Evolutionary conservation across 2,888 invertebrate species (phyloP).

Genomic region (Drosophila planitibia): DNA sequence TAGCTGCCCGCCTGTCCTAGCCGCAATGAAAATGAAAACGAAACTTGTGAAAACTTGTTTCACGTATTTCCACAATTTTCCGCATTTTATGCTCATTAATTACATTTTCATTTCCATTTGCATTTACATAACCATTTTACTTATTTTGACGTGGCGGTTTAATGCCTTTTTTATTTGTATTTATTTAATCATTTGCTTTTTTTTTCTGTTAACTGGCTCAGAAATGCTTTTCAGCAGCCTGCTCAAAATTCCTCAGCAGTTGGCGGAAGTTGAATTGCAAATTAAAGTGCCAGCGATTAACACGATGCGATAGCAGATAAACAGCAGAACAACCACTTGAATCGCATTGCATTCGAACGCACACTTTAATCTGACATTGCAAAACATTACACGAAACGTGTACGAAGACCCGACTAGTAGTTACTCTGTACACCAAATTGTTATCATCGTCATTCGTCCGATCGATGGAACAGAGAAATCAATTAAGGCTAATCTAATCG

Average conservation of each 20-base stretch:
- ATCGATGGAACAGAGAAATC: too few species aligned
- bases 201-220: conserved; percentile 43
- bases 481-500: neutral
- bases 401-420: neutral
- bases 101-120: conserved; percentile 71
- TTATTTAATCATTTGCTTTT: conserved; percentile 6
- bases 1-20: conserved; percentile 19
- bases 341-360: conserved; percentile 55
- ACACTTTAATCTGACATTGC: conserved; percentile 32
- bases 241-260: conserved; percentile 59
- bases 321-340: conserved; percentile 40
- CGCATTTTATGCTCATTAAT: conserved; percentile 78
- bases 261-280: conserved; percentile 78
- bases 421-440: conserved; percentile 7
- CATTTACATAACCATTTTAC: conserved; percentile 73
- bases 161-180: conserved; percentile 38
- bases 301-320: conserved; percentile 44
- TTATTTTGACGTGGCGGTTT: conserved; percentile 34
- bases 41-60: conserved; percentile 66
- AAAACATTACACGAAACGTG: conserved; percentile 19
- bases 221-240: conserved; percentile 29
- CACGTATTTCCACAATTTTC: conserved; percentile 68
- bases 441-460: neutral
- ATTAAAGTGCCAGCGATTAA: conserved; percentile 64
- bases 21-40: conserved; percentile 46